Evolutionary conservation across 2,113 vertebrate species (phyloP), one percentile per base, ranked within the genome.

Genomic region (Peromyscus californicus): DNA sequence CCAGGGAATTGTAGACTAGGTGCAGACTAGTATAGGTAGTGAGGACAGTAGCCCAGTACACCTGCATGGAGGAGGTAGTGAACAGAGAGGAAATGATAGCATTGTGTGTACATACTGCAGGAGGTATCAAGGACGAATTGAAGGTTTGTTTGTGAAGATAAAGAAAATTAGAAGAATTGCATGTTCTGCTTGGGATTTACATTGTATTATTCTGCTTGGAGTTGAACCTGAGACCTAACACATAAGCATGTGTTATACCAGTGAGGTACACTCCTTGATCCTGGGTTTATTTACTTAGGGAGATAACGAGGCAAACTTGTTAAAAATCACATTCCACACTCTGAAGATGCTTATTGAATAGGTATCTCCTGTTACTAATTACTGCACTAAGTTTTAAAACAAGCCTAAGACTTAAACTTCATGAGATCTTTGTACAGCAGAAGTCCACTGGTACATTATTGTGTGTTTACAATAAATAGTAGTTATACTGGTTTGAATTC

Each of bases 281-380:
- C 48, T 31, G n/a, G 3, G 69, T 31, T 65, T 76, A 54, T 63
- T 57, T 8, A 36, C 90, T 90, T 74, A 45, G 65, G 63, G 42
- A 78, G 8, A 9, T 88, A 39, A 76, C 1, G n/a, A 91, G 33
- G 16, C 51, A n/a, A 57, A n/a, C 29, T 51, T 48, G 16, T 63
- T 63, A 57, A 70, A 90, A 63, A 57, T 45, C 5, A 69, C 2
- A 13, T 0, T 21, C 24, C 9, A 8, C 3, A 3, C 2, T 0
- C 12, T 61, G 57, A 69, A 63, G 8, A 63, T 54, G 67, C 67
- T 59, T 15, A 22, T 51, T 67, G 31, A 48, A 24, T 57, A 80
- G 39, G 7, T 12, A 0, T 61, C 22, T 88, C 48, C 17, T 19
- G 2, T 21, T 21, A 39, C 36, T 72, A 45, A 48, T 16, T 31